phyloP scores from a whole-genome alignment of 2,113 vertebrate species.

The Pseudorhombus dupliciocellatus region DNA sequence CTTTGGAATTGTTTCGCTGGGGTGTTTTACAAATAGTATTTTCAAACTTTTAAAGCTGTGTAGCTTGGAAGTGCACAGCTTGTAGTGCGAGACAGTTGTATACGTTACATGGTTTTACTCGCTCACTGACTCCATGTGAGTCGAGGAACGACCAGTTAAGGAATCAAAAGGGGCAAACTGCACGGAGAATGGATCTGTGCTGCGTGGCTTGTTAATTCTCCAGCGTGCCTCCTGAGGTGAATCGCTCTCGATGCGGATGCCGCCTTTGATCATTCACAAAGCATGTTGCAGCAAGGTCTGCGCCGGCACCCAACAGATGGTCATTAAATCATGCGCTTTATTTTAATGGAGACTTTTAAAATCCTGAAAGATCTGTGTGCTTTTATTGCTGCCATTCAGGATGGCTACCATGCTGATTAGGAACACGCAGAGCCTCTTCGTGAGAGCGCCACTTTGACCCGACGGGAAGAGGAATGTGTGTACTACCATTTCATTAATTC shows the following conservation, averaged over 20 bases:
- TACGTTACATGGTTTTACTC: slow-evolving; percentile 38
- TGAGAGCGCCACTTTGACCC: slow-evolving; percentile 20
- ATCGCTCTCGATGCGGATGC: slow-evolving; percentile 57
- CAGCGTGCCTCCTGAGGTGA: slow-evolving; percentile 66
- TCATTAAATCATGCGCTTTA: slow-evolving; percentile 81
- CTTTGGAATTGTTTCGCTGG: slow-evolving; percentile 43
- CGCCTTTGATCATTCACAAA: slow-evolving; percentile 78
- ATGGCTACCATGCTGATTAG: slow-evolving; percentile 67
- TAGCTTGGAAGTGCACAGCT: slow-evolving; percentile 22
- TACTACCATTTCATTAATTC: slow-evolving; percentile 38
- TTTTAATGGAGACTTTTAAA: slow-evolving; percentile 77
- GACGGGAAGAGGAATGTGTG: slow-evolving; percentile 44
- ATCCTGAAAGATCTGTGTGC: slow-evolving; percentile 72
- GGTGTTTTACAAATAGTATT: slow-evolving; percentile 51
- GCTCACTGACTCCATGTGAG: slow-evolving; percentile 19
- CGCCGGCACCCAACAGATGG: slow-evolving; percentile 78
- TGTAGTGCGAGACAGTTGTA: slow-evolving; percentile 10
- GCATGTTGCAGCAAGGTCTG: slow-evolving; percentile 69
- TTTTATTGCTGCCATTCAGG: slow-evolving; percentile 78
- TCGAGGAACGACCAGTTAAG: slow-evolving; percentile 36
- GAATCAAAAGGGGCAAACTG: slow-evolving; percentile 58
- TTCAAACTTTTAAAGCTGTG: slow-evolving; percentile 54
- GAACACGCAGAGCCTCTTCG: slow-evolving; percentile 63
- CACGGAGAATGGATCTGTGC: slow-evolving; percentile 66
- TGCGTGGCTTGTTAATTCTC: slow-evolving; percentile 73